Conservation (phyloP, 1,140 invertebrate genomes). For the Lepidotrigona ventralis region DNA sequence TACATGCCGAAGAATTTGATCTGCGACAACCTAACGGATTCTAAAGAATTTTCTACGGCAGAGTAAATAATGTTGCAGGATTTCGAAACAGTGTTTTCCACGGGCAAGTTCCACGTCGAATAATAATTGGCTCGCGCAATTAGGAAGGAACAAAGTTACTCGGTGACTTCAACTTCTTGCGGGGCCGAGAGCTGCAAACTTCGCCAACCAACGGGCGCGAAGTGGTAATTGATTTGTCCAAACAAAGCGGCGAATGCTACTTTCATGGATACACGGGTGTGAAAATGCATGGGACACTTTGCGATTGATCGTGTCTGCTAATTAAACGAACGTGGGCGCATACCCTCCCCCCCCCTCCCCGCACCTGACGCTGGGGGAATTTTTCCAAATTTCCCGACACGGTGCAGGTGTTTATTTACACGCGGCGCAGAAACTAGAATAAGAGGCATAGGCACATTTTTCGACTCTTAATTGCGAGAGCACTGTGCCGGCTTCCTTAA, state of each 20-base stretch:
- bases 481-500: neutral
- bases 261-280: neutral
- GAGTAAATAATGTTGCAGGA: constrained; percentile 13
- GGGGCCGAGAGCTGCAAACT: neutral
- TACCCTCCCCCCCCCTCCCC: no score
- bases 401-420: neutral
- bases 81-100: neutral
- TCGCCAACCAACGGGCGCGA: neutral
- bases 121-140: constrained; percentile 28
- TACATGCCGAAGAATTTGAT: no score
- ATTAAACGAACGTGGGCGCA: no score
- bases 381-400: neutral
- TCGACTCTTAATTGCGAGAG: neutral
- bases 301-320: neutral
- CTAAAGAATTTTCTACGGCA: neutral
- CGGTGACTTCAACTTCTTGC: constrained; percentile 12
- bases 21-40: neutral
- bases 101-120: constrained; percentile 3
- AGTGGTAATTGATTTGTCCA: constrained; percentile 24
- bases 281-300: neutral
- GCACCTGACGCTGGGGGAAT: neutral
- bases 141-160: constrained; percentile 17
- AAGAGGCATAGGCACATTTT: neutral
- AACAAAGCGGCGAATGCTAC: neutral
- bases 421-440: neutral